Conservation (phyloP, 2,797 vertebrate species). For the Acipenser ruthenus region DNA sequence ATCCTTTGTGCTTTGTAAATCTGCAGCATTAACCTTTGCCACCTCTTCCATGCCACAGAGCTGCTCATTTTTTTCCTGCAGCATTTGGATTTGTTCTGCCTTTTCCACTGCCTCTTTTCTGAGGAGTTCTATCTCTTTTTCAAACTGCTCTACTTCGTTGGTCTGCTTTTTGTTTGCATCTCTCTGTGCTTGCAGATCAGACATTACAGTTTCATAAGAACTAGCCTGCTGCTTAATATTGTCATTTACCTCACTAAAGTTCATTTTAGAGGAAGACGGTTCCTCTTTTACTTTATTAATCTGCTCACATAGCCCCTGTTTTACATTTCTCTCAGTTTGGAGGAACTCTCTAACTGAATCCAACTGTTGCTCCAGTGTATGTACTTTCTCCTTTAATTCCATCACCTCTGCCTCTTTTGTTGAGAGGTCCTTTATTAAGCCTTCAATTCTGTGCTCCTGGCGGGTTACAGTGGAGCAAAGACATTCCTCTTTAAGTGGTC, state of each 20-base stretch:
- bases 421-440: neutral
- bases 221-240: constrained; percentile 42
- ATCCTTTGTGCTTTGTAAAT: constrained; percentile 30
- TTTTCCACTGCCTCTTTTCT: constrained; percentile 44
- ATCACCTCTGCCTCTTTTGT: constrained; percentile 30
- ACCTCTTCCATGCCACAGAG: constrained; percentile 18
- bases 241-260: constrained; percentile 37
- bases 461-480: constrained; percentile 14
- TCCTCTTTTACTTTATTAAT: constrained; percentile 29
- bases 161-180: constrained; percentile 47
- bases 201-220: constrained; percentile 38
- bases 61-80: constrained; percentile 47
- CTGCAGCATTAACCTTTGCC: constrained; percentile 32
- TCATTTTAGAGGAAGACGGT: constrained; percentile 49
- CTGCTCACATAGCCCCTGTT: constrained; percentile 38
- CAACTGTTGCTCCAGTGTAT: constrained; percentile 37
- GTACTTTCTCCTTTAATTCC: constrained; percentile 35
- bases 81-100: constrained; percentile 48
- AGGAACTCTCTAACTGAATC: constrained; percentile 33
- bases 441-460: constrained; percentile 23
- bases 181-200: constrained; percentile 58
- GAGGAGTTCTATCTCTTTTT: constrained; percentile 49
- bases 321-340: constrained; percentile 43
- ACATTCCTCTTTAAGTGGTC: constrained; percentile 8
- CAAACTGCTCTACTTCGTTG: constrained; percentile 58